Percentiles rank a stretch among this genome's conserved stretches.
phyloP scores from a whole-genome alignment of 23 tunicate species.

The Corella eumyota region DNA sequence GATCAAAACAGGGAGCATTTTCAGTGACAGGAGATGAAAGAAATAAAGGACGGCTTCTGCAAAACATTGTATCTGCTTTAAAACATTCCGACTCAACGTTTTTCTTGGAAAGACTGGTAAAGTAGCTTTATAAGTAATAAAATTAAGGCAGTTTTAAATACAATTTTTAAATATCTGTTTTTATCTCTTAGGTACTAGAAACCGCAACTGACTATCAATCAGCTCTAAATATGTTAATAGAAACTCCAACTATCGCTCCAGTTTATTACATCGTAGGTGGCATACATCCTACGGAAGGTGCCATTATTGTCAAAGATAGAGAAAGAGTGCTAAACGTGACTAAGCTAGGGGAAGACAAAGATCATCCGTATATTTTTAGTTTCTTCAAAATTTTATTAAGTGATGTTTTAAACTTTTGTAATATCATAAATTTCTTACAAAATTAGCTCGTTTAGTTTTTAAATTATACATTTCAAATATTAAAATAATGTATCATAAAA shows the following conservation, averaged over 20 bases:
- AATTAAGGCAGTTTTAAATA: not conserved
- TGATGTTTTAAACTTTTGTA: too few species aligned
- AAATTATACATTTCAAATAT: not conserved
- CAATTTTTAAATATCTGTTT: not conserved
- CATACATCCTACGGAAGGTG: constrained; percentile 37
- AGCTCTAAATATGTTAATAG: constrained; percentile 15
- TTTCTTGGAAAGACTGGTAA: constrained; percentile 31
- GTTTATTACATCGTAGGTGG: constrained; percentile 82
- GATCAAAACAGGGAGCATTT: constrained; percentile 36
- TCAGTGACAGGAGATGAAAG: constrained; percentile 52
- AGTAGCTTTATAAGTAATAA: not conserved
- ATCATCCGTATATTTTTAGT: too few species aligned
- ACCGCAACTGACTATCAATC: constrained; percentile 19
- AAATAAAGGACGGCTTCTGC: constrained; percentile 25
- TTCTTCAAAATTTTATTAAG: too few species aligned
- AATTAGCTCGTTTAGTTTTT: not conserved
- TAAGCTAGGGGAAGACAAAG: constrained; percentile 2
- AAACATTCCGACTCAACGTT: constrained; percentile 41
- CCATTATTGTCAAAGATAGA: constrained; percentile 55
- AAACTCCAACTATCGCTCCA: constrained; percentile 61
- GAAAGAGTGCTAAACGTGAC: constrained; percentile 23
- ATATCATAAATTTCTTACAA: not conserved
- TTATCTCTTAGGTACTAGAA: constrained; percentile 72
- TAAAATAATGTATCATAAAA: too few species aligned
- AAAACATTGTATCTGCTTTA: constrained; percentile 40